phyloP scores from a whole-genome alignment of 2,113 vertebrate species.

The Corythornis cristatus region DNA sequence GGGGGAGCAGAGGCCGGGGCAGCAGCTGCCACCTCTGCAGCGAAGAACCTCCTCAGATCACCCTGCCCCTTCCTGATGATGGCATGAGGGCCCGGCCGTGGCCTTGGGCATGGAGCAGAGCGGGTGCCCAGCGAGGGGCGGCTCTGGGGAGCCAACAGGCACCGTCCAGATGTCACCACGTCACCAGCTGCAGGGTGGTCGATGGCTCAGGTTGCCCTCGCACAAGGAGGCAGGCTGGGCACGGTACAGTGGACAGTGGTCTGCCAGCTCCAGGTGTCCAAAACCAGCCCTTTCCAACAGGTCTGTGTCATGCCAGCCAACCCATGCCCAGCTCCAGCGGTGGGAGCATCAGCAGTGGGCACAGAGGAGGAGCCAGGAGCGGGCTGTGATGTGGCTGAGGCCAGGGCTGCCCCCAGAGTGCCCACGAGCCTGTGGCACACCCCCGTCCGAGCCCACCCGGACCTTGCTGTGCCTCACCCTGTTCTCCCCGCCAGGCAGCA shows the following conservation, averaged over 20 bases:
- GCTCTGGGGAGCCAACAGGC: not conserved
- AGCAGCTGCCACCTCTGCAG: not conserved
- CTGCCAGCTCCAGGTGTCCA: not conserved
- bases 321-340: not conserved
- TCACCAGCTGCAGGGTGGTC: too few relatives aligned
- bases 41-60: not conserved
- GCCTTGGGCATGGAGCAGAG: not conserved
- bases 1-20: not conserved
- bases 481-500: not conserved
- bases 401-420: not conserved
- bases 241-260: accelerated
- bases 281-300: not conserved
- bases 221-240: not conserved
- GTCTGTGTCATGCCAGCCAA: not conserved
- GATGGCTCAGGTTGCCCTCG: not conserved
- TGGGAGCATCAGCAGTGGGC: not conserved
- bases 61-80: not conserved
- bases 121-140: not conserved
- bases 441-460: not conserved
- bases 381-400: not conserved
- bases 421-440: not conserved
- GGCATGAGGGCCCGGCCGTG: not conserved
- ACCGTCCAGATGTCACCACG: too few relatives aligned
- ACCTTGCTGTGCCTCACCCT: not conserved
- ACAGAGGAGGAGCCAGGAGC: not conserved